Base-by-base conservation (phyloP, 2,113 vertebrate species). In the Mustelus asterias region DNA sequence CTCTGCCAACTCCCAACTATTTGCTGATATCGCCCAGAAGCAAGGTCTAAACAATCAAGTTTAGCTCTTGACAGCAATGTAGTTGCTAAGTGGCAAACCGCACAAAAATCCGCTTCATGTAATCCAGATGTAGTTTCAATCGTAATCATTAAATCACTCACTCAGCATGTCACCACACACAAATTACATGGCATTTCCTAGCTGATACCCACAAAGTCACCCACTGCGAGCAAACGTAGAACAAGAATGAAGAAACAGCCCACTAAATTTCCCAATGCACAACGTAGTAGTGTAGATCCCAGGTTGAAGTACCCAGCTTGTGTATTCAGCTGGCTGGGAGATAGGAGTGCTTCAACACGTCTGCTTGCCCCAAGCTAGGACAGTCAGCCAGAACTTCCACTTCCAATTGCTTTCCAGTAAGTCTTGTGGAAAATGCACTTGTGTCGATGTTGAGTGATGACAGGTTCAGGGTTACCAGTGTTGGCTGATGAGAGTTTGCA, bases 61-160 rank as follows among this genome's bases (percentile, higher is more conserved):
- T 65, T 37, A 65, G 33, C 65, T 65, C 63, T 58, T 41, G 78
- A 83, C 80, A 83, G 37, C 1, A 63, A 92, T 67, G 2, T 41
- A 67, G 89, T 65, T 65, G 20, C 58, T 37, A 33, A 33, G 89
- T 63, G n/a, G n/a, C 60, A 65, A 92, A 65, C 89, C 58, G 16
- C 58, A 92, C 16, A 93, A 54, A 93, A 54, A 54, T 37, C n/a
- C 41, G n/a, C 89, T 41, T 65, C 33, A 65, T 63, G 60, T 37
- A 93, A 93, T 41, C 89, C 60, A 22, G 60, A 65, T 93, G 60
- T 22, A n/a, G 60, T n/a, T 93, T 93, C n/a, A n/a, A 37, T 41
- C n/a, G 20, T 93, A 83, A 41, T 83, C 41, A 83, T 93, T 65
- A 67, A 92, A 93, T 93, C n/a, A 58, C 7, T 93, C 89, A 93